Evolutionary conservation across 2,113 vertebrate species (phyloP), one percentile per base, ranked within the genome.

Genomic region (Leptodactylus fuscus): DNA sequence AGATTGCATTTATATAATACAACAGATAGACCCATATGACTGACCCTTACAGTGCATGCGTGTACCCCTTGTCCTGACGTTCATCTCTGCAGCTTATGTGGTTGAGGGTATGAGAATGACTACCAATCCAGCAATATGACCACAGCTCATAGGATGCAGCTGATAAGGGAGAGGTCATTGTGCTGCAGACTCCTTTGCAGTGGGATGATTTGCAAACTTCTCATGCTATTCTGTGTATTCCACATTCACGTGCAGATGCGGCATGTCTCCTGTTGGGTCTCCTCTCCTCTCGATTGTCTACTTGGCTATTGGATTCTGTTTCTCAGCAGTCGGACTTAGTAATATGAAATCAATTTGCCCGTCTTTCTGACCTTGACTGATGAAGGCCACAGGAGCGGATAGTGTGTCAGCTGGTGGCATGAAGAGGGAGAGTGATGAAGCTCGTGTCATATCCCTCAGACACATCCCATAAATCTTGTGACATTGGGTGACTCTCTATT

Each of bases 361-460:
- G 71, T 76, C 10, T 65, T 41, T 16, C 34, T 85, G 83, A 85
- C 75, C 83, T 71, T 53, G 75, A 34, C 46, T 20, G 20, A n/a
- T 18, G 76, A 55, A 80, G 83, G 62, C 55, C 75, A 29, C 18
- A 13, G 46, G n/a, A 41, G 41, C 9, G 36, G 62, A 85, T 58
- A 58, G 73, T 27, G 38, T 80, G 83, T 78, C 75, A 62, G n/a
- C 24, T 36, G 62, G 32, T 22, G 75, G 76, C 65, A 46, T 7
- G 75, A 67, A 53, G 58, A 41, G 53, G 77, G 78, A 85, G 69
- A 44, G 77, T 79, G 75, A 80, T 85, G 83, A 80, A 85, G 62
- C 29, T 38, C n/a, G 36, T 70, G 83, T 85, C 83, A 79, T n/a
- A 13, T 34, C 41, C 60, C 60, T 22, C n/a, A 80, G 27, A 36